Evolutionary conservation across 92 coral and sea anemone genomes (phyloP), one percentile per base, ranked within the genome.

Genomic region (Metridium senile): DNA sequence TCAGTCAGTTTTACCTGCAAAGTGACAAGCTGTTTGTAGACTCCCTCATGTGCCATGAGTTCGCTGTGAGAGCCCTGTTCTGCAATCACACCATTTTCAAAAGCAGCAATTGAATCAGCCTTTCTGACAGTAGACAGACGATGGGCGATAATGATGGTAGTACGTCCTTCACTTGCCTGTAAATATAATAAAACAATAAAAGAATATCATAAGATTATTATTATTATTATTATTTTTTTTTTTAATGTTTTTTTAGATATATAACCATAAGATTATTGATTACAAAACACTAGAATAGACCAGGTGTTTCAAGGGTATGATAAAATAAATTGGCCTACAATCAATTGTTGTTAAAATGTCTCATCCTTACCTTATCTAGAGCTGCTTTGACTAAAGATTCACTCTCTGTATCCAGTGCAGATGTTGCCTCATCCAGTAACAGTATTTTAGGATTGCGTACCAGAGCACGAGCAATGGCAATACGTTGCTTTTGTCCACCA

Each of bases 401-500:
- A 74, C 95, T 93, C 87, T 93, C 98, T 47, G 90, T 89, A 78
- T 93, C 98, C 75, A 93, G 68, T 7, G 98, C 98, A 2, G 98
- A 93, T 16, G 98, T 93, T 23, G 98, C 98, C 76, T 93, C 98
- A 81, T 93, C 98, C 45, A 93, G 64, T 47, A 93, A 72, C 32
- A 93, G 70, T 29, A 93, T 91, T 68, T 83, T 91, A 67, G 98
- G 98, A 79, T 94, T 89, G 71, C 88, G 71, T 0, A 94, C 93
- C 61, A 94, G 82, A 74, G 98, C 98, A 66, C 98, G 89, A 19
- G 98, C 98, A 26, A 94, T 89, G 39, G 98, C 93, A 62, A 91
- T 86, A 17, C 98, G 91, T 77, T 93, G 98, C 33, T 93, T 93
- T 79, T 93, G 98, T 35, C 98, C 98, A n/a, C 98, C 98, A 71